These are phyloP conservation scores for Helogale parvula DNA, from an alignment of 2,113 vertebrate genomes.

Conservation along the genomic window DNA sequence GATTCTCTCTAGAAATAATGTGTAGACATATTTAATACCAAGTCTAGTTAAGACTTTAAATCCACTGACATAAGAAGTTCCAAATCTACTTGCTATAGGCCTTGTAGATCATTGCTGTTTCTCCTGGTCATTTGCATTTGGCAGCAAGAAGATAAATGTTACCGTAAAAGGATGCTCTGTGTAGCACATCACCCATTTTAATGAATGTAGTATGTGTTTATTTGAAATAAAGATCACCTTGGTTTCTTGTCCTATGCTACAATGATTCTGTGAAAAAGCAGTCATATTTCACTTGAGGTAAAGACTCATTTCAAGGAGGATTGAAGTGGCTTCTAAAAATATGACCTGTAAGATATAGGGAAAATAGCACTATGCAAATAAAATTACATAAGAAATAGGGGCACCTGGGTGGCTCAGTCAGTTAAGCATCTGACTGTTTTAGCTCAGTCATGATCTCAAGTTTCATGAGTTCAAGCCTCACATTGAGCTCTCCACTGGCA, in stretches of 20 bases:
- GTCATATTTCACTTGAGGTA: background rate
- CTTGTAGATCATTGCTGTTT: background rate
- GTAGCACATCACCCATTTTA: conserved; percentile 8
- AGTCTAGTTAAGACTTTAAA: background rate
- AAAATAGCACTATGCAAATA: background rate
- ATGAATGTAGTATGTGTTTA: background rate
- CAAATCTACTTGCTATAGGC: background rate
- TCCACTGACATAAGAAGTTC: background rate
- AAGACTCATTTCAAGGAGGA: background rate
- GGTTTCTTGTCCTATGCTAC: background rate
- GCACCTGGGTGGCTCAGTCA: no score
- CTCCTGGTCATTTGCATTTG: background rate
- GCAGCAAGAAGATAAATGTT: background rate
- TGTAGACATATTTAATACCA: background rate
- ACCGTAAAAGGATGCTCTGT: background rate
- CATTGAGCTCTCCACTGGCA: no score
- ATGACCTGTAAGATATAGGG: background rate
- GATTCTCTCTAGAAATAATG: background rate
- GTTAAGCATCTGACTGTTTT: no score
- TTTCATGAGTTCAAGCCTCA: no score
- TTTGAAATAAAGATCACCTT: background rate
- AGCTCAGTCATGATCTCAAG: no score
- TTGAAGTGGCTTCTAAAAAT: background rate
- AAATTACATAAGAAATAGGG: background rate
- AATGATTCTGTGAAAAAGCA: background rate